phyloP scores from a whole-genome alignment of 2,113 vertebrate genomes.

The Mastomys natalensis region DNA sequence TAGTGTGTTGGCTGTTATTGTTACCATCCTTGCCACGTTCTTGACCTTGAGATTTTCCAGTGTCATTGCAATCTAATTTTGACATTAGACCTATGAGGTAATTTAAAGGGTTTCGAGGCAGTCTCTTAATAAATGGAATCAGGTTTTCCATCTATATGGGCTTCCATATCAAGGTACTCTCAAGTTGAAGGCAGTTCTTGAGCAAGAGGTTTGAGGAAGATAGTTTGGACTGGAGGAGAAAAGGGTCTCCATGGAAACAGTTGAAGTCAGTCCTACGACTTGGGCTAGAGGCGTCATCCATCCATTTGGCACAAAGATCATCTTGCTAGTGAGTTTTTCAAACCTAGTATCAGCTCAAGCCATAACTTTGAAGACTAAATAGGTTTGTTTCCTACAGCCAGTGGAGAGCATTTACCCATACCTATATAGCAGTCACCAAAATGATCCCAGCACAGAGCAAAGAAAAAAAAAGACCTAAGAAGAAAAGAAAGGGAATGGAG shows the following conservation, averaged over 20 bases:
- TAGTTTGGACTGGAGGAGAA: not conserved
- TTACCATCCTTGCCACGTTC: not conserved
- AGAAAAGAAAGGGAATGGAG: not conserved
- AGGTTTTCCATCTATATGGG: accelerated
- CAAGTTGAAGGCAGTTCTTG: too few relatives aligned
- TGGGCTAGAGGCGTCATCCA: not conserved
- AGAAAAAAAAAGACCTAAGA: not conserved
- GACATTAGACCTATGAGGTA: not conserved
- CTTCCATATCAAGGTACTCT: too few relatives aligned
- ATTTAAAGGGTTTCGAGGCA: not conserved
- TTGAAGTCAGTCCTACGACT: not conserved
- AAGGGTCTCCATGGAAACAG: not conserved
- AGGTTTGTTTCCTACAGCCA: not conserved
- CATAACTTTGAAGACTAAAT: not conserved
- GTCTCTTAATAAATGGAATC: not conserved
- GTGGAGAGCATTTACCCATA: not conserved
- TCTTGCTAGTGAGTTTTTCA: not conserved
- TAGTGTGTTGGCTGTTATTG: too few relatives aligned
- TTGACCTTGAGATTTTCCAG: not conserved
- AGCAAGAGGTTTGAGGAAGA: not conserved
- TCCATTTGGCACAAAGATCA: not conserved
- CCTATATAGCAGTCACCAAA: not conserved
- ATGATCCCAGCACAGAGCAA: not conserved
- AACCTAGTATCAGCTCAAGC: not conserved
- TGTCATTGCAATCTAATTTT: not conserved